Evolutionary conservation across 1,140 invertebrate species (phyloP), one percentile per base, ranked within the genome.

Genomic region (Pollicipes pollicipes): DNA sequence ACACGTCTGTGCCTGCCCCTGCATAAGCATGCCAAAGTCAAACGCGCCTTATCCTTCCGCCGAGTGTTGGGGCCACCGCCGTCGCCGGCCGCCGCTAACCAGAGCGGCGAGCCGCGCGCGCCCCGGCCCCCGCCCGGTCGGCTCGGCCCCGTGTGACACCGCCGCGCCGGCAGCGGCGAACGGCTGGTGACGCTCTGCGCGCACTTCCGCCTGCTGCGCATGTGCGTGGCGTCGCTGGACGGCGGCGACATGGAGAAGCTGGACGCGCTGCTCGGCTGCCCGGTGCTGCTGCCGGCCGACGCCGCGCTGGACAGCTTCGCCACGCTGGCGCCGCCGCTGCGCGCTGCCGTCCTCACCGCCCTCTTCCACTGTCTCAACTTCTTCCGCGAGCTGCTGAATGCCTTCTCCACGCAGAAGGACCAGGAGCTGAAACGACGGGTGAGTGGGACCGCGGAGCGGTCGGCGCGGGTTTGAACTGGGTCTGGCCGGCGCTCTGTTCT

Each of bases 311-410:
- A 84, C 75, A 77, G 81, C 70, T 74, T 83, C 68, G 75, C 76
- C 17, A 73, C 75, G 0, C 73, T 81, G 45, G 76, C 78, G n/a
- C 70, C 72, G 6, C 74, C 74, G 58, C 79, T 82, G 68, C 80
- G 80, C 68, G 78, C 80, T 63, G 70, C 79, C 24, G 73, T 80
- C 4, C 78, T 80, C 63, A 73, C 77, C 4, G 86, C 86, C 75
- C 81, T 90, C 69, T 88, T 93, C 76, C 85, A 90, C 76, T 86
- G 86, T 73, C 83, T 88, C 31, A 95, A 95, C 82, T 95, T 91
- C 91, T 90, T 93, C 75, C 83, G 89, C 71, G 92, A 94, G 80
- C 78, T 90, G 29, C 82, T 94, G 0, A 92, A 88, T 79, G 88
- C 87, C 6, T 94, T 93, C 83, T 82, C 83, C 80, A 72, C 81